phyloP scores from a whole-genome alignment of 2,797 vertebrate species.

The Halcyon smyrnensis region DNA sequence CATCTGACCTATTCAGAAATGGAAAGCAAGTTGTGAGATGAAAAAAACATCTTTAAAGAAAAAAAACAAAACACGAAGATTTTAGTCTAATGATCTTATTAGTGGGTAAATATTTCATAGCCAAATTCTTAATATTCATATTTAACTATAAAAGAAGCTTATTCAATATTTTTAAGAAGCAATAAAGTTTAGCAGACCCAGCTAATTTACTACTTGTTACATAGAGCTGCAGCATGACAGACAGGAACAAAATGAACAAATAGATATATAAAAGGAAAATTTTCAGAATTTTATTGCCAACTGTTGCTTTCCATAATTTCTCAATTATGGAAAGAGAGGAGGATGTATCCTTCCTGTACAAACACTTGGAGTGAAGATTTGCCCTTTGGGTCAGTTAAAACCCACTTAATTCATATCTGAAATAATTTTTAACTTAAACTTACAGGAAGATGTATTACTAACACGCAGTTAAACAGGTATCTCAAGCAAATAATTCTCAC shows the following conservation, averaged over 20 bases:
- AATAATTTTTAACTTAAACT: background rate
- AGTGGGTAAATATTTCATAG: background rate
- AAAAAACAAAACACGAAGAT: background rate
- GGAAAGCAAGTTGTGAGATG: background rate
- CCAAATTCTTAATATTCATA: background rate
- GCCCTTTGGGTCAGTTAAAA: background rate
- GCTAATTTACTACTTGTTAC: background rate
- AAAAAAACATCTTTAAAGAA: background rate
- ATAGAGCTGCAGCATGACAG: background rate
- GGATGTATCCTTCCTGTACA: background rate
- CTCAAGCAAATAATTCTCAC: background rate
- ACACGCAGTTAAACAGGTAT: background rate
- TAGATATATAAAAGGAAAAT: background rate
- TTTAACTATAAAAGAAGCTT: background rate
- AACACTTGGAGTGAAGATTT: background rate
- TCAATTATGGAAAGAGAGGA: background rate
- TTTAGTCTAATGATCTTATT: background rate
- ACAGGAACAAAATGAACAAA: background rate
- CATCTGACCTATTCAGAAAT: background rate
- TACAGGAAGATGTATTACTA: background rate
- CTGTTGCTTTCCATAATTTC: background rate
- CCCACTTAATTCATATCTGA: background rate
- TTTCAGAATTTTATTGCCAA: background rate
- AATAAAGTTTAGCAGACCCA: background rate
- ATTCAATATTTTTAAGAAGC: background rate